phyloP scores from a whole-genome alignment of 1,140 invertebrate genomes.

The Kradibia gibbosae region DNA sequence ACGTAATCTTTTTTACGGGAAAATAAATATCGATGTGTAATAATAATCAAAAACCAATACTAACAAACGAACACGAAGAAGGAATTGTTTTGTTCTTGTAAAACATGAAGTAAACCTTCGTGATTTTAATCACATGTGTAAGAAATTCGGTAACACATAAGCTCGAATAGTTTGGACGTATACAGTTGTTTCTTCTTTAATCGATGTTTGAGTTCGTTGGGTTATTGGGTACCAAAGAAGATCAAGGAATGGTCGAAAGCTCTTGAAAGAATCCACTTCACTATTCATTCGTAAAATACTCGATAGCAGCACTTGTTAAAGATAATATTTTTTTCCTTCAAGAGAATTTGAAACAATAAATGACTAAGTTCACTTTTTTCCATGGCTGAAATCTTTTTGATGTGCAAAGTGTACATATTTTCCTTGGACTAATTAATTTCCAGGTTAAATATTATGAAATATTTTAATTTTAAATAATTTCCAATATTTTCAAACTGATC shows the following conservation, averaged over 20 bases:
- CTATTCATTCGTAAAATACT: not conserved
- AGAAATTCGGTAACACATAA: not conserved
- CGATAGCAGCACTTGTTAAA: not conserved
- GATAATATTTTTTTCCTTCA: not conserved
- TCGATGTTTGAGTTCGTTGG: not conserved
- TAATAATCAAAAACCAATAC: too few species aligned
- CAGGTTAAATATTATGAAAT: too few species aligned
- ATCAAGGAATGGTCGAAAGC: slow-evolving; percentile 7
- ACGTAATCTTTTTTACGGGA: not conserved
- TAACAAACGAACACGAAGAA: not conserved
- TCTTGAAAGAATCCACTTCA: not conserved
- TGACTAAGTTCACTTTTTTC: too few species aligned
- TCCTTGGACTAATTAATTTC: too few species aligned
- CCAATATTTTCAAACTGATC: too few species aligned
- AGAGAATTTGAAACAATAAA: not conserved
- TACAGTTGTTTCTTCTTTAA: not conserved
- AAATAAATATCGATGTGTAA: too few species aligned
- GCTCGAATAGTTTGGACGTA: not conserved
- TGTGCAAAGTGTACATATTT: too few species aligned
- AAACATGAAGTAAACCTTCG: not conserved
- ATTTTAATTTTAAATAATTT: too few species aligned
- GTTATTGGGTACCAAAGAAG: not conserved
- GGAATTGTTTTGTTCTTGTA: not conserved
- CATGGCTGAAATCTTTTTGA: too few species aligned
- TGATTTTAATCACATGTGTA: not conserved